Conservation (phyloP, 2,113 vertebrate genomes). For the Dromiciops gliroides region DNA sequence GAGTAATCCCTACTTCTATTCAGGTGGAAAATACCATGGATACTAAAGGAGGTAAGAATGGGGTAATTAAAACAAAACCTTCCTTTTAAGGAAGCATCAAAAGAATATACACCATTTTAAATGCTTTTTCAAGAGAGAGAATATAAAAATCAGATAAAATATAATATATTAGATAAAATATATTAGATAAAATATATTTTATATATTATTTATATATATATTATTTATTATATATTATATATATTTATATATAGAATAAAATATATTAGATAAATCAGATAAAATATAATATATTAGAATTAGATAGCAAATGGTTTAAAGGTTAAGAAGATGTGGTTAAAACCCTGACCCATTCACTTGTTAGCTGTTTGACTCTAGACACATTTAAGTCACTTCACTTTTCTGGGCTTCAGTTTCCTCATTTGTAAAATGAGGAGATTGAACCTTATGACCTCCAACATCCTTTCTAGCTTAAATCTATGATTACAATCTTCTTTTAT, state of each 20-base stretch:
- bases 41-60: background rate
- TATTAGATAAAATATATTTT: too few relatives aligned
- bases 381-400: background rate
- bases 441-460: background rate
- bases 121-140: slow-evolving; percentile 6
- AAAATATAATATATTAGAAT: background rate
- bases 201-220: too few relatives aligned
- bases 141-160: slow-evolving; percentile 18
- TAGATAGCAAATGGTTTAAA: background rate
- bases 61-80: background rate
- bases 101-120: background rate
- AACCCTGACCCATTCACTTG: background rate
- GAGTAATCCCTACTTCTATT: background rate
- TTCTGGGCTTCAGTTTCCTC: background rate
- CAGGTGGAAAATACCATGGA: background rate
- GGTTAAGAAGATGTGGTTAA: background rate
- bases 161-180: background rate
- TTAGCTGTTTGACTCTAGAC: background rate
- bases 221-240: too few relatives aligned
- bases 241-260: too few relatives aligned
- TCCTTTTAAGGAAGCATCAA: background rate
- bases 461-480: background rate
- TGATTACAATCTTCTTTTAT: background rate
- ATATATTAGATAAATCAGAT: too few relatives aligned
- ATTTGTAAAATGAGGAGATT: background rate